Evolutionary conservation across 2,888 invertebrate species (phyloP).

Genomic region (Anodontia alba): DNA sequence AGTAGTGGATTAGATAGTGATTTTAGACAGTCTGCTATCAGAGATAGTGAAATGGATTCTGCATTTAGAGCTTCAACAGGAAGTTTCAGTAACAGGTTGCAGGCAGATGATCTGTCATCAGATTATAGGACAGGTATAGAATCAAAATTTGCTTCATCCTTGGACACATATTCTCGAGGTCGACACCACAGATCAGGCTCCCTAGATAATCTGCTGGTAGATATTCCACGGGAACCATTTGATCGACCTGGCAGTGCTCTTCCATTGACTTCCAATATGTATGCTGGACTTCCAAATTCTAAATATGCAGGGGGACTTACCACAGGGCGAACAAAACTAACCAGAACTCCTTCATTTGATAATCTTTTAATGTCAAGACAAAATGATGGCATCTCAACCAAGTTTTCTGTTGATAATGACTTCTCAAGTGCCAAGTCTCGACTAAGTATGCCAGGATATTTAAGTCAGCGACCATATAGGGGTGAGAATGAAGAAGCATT

Average conservation of each 20-base stretch:
- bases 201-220: conserved; percentile 52
- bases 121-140: conserved; percentile 45
- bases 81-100: conserved; percentile 25
- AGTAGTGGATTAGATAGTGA: conserved; percentile 6
- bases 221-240: conserved; percentile 24
- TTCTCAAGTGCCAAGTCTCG: conserved; percentile 42
- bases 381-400: conserved; percentile 40
- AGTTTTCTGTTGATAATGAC: conserved; percentile 58
- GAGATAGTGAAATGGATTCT: conserved; percentile 40
- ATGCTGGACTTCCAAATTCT: conserved; percentile 31
- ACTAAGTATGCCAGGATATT: conserved; percentile 50
- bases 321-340: conserved; percentile 54
- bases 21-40: not conserved
- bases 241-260: conserved; percentile 52
- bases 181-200: conserved; percentile 56
- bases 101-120: conserved; percentile 35
- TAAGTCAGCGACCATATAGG: conserved; percentile 33
- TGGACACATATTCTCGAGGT: conserved; percentile 55
- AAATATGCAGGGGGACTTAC: conserved; percentile 51
- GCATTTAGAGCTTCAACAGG: conserved; percentile 58
- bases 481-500: conserved; percentile 49
- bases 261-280: conserved; percentile 51
- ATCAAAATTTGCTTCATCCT: conserved; percentile 45
- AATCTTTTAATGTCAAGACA: conserved; percentile 62
- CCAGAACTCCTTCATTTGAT: conserved; percentile 67